Base-by-base conservation (phyloP, 1,140 invertebrate species). In the Achatina immaculata region DNA sequence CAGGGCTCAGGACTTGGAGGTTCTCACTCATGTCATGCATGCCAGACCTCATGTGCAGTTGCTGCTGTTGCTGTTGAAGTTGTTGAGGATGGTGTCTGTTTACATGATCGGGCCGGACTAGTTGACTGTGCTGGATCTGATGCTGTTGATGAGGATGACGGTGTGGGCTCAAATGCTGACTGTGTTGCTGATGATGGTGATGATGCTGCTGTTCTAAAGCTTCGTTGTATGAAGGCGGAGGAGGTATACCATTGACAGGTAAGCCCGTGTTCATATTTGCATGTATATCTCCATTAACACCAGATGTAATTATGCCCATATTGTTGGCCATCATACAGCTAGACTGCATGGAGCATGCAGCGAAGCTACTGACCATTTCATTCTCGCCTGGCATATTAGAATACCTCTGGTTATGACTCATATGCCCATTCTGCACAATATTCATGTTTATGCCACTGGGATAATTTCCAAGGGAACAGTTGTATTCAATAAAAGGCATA, bases 161-260 rank as follows among this genome's bases (percentile, higher is more conserved):
- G 9, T 66, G 66, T 34, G 58, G 77, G 24, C 74, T 71, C 31
- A 36, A 9, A 19, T 34, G 28, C 6, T 36, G 65, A 71, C 21
- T n/a, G 11, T 79, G 77, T 24, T 79, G 77, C 16, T 77, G 62
- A 21, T 80, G 69, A 55, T 76, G 78, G 21, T 85, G 77, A 31
- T 74, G 65, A 42, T 82, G 82, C 51, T 86, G 85, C 62, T 89
- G 85, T 75, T 85, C 81, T 40, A 90, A 77, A 43, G 89, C 88
- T 83, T 90, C 88, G 48, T 86, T 85, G 83, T 91, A 91, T 11
- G 89, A 83, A 31, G 90, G 90, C 21, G 89, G 90, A 14, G 89
- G 86, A 66, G 87, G 85, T 48, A 83, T 83, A 72, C 78, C 40
- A 31, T 80, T 80, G 51, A 85, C 84, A 21, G 78, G 75, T 58